These are phyloP conservation scores for Typhlichthys eigenmanni DNA, from an alignment of 2,797 vertebrate species.

Conservation along the genomic window DNA sequence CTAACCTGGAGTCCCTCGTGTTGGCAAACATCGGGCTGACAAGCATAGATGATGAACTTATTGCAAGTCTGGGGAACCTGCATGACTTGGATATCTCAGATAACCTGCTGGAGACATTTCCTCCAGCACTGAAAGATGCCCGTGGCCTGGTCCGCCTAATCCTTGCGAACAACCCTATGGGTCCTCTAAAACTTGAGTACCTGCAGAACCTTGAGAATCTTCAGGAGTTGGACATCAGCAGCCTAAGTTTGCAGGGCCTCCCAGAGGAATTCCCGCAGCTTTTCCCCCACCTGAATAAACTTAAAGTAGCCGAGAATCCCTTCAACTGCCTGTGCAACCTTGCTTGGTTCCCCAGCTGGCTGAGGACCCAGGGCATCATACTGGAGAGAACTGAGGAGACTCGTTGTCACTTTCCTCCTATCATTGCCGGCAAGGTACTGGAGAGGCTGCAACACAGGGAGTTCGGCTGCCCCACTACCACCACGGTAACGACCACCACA, in stretches of 20 bases:
- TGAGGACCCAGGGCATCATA: conserved; percentile 70
- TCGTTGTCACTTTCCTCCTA: conserved; percentile 92
- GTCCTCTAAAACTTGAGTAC: conserved; percentile 81
- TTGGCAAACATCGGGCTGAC: conserved; percentile 85
- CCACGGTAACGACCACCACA: conserved; percentile 74
- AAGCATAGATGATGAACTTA: conserved; percentile 81
- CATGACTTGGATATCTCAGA: conserved; percentile 90
- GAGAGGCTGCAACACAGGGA: conserved; percentile 84
- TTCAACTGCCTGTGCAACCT: conserved; percentile 94
- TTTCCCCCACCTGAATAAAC: conserved; percentile 81
- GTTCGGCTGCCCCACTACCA: conserved; percentile 92
- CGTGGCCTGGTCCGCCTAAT: conserved; percentile 83
- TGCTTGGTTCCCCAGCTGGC: conserved; percentile 92
- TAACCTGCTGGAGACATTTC: conserved; percentile 83
- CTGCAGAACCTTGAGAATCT: conserved; percentile 81
- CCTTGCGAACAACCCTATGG: conserved; percentile 86
- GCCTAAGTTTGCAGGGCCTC: conserved; percentile 86
- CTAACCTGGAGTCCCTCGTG: conserved; percentile 88
- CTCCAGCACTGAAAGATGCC: conserved; percentile 74
- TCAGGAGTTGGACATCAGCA: conserved; percentile 90
- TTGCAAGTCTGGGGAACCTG: conserved; percentile 84
- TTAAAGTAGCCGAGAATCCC: conserved; percentile 88
- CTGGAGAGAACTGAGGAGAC: conserved; percentile 87
- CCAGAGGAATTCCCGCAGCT: conserved; percentile 83
- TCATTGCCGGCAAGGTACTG: conserved; percentile 87